Evolutionary conservation across 2,113 vertebrate genomes (phyloP), one percentile per base, ranked within the genome.

Genomic region (Typhlomys cinereus): DNA sequence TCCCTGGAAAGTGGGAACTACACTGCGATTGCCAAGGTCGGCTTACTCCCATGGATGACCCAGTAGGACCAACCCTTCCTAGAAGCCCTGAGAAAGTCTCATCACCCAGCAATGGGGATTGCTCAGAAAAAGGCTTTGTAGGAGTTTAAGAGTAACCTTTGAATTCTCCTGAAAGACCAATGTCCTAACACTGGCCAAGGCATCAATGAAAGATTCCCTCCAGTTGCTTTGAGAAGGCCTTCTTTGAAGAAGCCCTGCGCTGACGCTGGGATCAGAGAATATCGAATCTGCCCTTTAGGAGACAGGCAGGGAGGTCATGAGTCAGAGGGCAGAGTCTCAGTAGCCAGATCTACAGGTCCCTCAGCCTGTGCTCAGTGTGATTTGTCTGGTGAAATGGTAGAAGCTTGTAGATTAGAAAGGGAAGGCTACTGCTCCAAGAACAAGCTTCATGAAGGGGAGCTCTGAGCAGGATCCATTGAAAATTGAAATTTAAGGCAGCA

Each of bases 1-100:
- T 57, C 97, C 18, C 96, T 99, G 92, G 96, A 97, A 52, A 98
- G 98, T 39, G 98, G 98, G 73, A 98, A 96, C 59, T 98, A 98
- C 90, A 98, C 96, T 0, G 98, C 98, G 1, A 69, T 96, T 64
- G 98, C 98, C 50, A 98, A 96, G 97, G 99, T 99, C 88, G 88
- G 95, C 36, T 17, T 3, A 23, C 25, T 8, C 27, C 2, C 48
- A 0, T n/a, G 0, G n/a, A 39, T 7, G 27, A 17, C 34, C 18
- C 61, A 4, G n/a, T 20, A 8, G 21, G 13, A 46, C 80, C 66
- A 85, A 21, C 25, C 50, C 29, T 44, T 59, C 1, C 52, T 29
- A 34, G 29, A 8, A 59, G 67, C 52, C 29, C 17, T 17, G 17
- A 23, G 4, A 18, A 3, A 9, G 2, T 27, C 31, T 23, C 23